Conservation (phyloP, 2,797 vertebrate species). For the Nothura maculosa region DNA sequence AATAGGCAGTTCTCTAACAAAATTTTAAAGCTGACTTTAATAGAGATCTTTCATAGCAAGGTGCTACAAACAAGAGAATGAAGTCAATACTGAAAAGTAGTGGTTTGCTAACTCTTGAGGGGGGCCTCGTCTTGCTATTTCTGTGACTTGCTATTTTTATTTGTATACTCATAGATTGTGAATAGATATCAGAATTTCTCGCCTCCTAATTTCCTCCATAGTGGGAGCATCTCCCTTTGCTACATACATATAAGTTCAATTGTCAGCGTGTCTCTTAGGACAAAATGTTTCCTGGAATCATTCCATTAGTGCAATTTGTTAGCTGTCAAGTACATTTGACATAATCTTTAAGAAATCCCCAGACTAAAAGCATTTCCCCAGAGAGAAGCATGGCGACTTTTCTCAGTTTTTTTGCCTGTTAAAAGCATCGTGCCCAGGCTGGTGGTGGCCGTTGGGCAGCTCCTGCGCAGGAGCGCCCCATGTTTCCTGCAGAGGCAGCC, state of each 20-base stretch:
- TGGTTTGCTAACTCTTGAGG: background rate
- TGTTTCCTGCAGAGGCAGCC: background rate
- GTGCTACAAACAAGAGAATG: background rate
- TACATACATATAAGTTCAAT: background rate
- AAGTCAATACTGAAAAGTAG: background rate
- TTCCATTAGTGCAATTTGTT: background rate
- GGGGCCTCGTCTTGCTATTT: background rate
- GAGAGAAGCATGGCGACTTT: background rate
- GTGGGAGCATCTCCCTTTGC: background rate
- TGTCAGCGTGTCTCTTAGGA: background rate
- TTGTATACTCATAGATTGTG: background rate
- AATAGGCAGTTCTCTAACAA: background rate
- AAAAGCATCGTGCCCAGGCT: accelerated
- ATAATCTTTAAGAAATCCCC: background rate
- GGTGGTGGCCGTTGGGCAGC: background rate
- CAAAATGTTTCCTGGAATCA: background rate
- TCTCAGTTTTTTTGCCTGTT: background rate
- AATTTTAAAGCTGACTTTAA: background rate
- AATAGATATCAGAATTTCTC: background rate
- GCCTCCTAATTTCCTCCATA: background rate
- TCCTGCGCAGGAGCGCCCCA: conserved; percentile 43
- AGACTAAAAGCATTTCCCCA: background rate
- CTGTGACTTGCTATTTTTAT: background rate
- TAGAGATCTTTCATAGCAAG: background rate
- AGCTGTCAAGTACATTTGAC: background rate